These are phyloP conservation scores for Corythaeola cristata DNA, from an alignment of 2,113 vertebrate genomes.

Conservation along the genomic window DNA sequence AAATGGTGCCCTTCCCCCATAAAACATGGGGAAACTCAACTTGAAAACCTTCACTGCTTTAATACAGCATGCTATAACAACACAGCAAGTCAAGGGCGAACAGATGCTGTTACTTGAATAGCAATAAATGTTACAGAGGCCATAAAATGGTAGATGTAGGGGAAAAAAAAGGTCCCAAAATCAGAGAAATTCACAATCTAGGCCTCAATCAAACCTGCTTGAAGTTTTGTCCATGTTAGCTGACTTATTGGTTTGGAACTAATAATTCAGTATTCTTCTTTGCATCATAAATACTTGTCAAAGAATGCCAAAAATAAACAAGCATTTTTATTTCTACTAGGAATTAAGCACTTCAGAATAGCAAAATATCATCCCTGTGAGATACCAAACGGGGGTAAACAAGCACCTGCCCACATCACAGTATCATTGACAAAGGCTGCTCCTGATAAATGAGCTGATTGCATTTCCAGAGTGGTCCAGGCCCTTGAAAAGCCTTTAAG, in stretches of 20 bases:
- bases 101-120: not conserved
- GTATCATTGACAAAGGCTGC: not conserved
- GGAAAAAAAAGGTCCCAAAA: not conserved
- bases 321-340: not conserved
- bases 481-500: not conserved
- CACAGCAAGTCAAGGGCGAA: not conserved
- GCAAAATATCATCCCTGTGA: not conserved
- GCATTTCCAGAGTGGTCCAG: not conserved
- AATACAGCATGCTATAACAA: not conserved
- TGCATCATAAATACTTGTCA: not conserved
- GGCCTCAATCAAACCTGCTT: not conserved
- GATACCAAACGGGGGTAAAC: not conserved
- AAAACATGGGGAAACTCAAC: not conserved
- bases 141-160: not conserved
- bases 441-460: not conserved
- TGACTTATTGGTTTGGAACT: not conserved
- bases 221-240: not conserved
- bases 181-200: not conserved
- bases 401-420: not conserved
- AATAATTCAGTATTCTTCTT: not conserved
- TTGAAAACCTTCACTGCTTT: not conserved
- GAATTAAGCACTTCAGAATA: not conserved
- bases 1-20: rapidly evolving
- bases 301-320: not conserved
- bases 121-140: not conserved